A percentile compares a stretch with the other conserved stretches of the same genome.
phyloP scores from a whole-genome alignment of 1,140 invertebrate species.

The Eumeta japonica region DNA sequence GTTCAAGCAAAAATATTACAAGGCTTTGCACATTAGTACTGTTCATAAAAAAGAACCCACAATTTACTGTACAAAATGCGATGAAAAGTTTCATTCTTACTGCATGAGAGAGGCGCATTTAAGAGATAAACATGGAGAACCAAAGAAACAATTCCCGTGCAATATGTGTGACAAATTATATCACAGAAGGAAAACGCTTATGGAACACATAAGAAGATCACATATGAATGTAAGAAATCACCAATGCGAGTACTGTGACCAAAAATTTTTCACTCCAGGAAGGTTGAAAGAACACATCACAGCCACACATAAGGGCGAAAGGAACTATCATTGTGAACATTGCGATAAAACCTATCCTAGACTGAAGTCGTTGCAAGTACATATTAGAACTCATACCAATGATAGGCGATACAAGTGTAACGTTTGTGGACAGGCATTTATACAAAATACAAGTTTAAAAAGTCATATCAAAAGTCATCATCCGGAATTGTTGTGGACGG shows the following conservation, averaged over 20 bases:
- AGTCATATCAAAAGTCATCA: conserved; percentile 39
- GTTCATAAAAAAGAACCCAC: conserved; percentile 42
- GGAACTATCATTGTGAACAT: conserved; percentile 38
- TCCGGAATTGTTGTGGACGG: conserved; percentile 13
- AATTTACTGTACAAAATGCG: conserved; percentile 43
- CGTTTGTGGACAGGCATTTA: conserved; percentile 29
- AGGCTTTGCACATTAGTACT: conserved; percentile 32
- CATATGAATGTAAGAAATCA: conserved; percentile 41
- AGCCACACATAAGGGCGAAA: conserved; percentile 40
- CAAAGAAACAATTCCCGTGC: conserved; percentile 34
- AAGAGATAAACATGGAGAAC: conserved; percentile 39
- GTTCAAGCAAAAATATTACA: conserved; percentile 40
- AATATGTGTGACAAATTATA: conserved; percentile 45
- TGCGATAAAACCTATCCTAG: conserved; percentile 45
- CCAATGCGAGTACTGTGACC: conserved; percentile 42
- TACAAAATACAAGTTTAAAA: conserved; percentile 29
- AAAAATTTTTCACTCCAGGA: conserved; percentile 38
- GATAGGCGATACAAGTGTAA: conserved; percentile 35
- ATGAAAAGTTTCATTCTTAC: conserved; percentile 37
- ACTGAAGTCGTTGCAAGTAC: conserved; percentile 35
- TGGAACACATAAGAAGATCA: conserved; percentile 38
- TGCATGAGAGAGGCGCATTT: conserved; percentile 34
- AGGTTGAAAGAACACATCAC: conserved; percentile 41
- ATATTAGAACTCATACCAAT: conserved; percentile 27
- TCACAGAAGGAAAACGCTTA: conserved; percentile 39